Conservation (phyloP, 2,888 invertebrate species). For the Mallateleia sp. region DNA sequence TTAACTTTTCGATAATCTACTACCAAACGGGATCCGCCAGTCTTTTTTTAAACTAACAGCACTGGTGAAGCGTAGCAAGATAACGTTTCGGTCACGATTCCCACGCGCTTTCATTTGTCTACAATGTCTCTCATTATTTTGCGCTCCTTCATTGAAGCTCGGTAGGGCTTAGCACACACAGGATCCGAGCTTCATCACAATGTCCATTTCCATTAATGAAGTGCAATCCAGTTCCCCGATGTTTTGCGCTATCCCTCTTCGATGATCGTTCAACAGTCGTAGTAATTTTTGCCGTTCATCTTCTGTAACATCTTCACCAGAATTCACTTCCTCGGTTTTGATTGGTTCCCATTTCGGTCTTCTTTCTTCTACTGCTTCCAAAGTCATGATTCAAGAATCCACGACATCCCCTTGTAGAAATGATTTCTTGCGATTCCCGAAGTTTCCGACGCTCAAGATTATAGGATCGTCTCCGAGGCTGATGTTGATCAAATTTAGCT, state of each 20-base stretch:
- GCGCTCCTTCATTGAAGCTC: constrained; percentile 13
- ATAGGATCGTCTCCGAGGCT: constrained; percentile 55
- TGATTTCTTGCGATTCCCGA: not conserved
- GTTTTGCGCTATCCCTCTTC: too few relatives aligned
- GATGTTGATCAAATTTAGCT: not conserved
- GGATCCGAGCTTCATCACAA: too few relatives aligned
- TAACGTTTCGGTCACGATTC: constrained; percentile 28
- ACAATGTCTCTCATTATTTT: constrained; percentile 26
- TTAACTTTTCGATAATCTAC: constrained; percentile 69
- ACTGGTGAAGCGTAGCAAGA: constrained; percentile 26
- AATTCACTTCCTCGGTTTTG: too few relatives aligned
- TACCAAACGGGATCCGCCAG: constrained; percentile 66
- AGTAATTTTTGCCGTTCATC: too few relatives aligned
- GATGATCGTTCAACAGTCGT: too few relatives aligned
- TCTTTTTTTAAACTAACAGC: constrained; percentile 29
- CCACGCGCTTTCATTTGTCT: constrained; percentile 15
- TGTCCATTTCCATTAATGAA: too few relatives aligned
- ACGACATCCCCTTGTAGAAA: not conserved
- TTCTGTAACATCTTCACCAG: too few relatives aligned
- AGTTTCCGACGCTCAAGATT: too few relatives aligned
- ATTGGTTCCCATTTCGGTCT: too few relatives aligned
- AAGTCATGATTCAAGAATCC: constrained; percentile 55
- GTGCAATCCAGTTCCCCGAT: too few relatives aligned
- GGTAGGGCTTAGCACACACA: too few relatives aligned
- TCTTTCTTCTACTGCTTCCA: not conserved